These are phyloP conservation scores for Odontophorus gujanensis DNA, from an alignment of 2,113 vertebrate genomes.

Conservation along the genomic window DNA sequence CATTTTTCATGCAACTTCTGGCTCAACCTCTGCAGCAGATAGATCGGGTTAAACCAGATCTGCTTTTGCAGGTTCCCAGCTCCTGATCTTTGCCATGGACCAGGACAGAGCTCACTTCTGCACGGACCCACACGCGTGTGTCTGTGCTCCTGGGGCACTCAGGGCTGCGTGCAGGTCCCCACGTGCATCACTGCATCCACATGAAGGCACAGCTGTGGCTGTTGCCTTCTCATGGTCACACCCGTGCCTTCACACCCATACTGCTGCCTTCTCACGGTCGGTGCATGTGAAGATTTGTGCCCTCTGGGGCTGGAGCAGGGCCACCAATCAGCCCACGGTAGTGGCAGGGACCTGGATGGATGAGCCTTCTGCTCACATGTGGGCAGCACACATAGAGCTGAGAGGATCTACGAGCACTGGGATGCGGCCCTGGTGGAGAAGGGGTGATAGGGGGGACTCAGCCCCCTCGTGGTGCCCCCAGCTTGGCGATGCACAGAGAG, in stretches of 20 bases:
- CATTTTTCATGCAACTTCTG: background rate
- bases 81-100: background rate
- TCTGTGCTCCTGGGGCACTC: rapidly evolving
- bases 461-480: background rate
- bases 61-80: background rate
- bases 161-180: background rate
- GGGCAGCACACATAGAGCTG: background rate
- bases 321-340: background rate
- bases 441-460: background rate
- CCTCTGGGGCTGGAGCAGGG: background rate
- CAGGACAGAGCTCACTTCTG: too few relatives aligned
- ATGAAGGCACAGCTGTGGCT: background rate
- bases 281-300: background rate
- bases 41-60: background rate
- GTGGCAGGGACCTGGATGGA: background rate
- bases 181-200: background rate
- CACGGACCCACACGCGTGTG: background rate
- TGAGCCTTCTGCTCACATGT: background rate
- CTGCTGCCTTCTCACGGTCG: background rate
- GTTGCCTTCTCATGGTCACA: background rate
- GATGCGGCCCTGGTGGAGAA: background rate
- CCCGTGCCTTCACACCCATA: background rate
- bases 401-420: background rate
- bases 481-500: background rate
- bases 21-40: background rate